Percentiles rank a stretch among this genome's conserved stretches.
Evolutionary conservation across 2,797 vertebrate genomes (phyloP).

Genomic region (Natrix natrix): DNA sequence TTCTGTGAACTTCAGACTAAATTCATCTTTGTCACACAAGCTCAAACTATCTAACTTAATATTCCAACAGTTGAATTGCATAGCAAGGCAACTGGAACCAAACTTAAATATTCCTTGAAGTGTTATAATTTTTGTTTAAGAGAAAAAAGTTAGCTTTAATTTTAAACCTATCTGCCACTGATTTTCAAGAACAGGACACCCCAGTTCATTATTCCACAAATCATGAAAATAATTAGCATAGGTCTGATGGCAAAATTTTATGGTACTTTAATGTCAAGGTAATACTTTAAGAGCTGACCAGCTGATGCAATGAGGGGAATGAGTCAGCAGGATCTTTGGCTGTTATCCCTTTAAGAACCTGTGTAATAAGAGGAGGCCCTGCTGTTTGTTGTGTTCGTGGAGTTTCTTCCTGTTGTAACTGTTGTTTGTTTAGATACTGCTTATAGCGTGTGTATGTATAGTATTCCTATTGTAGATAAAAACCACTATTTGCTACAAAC

Average conservation of each 20-base stretch:
- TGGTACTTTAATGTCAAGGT: not conserved
- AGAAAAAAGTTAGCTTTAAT: not conserved
- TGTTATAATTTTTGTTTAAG: not conserved
- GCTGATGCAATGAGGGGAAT: too few species aligned
- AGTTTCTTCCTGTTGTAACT: too few species aligned
- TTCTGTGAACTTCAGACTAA: not conserved
- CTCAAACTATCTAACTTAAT: not conserved
- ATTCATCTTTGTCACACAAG: not conserved
- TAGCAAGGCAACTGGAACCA: not conserved
- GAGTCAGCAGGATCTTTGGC: too few species aligned
- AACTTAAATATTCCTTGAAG: not conserved
- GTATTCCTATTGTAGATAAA: too few species aligned
- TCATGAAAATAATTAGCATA: not conserved
- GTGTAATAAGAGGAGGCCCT: too few species aligned
- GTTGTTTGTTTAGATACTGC: too few species aligned
- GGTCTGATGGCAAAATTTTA: not conserved
- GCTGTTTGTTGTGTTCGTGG: too few species aligned
- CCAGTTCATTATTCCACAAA: not conserved
- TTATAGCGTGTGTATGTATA: too few species aligned
- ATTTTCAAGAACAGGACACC: not conserved
- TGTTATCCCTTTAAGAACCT: too few species aligned
- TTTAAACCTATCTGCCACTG: not conserved
- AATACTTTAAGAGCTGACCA: too few species aligned
- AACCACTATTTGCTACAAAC: too few species aligned
- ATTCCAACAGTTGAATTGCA: not conserved